These are phyloP conservation scores for Danio kyathit DNA, from an alignment of 2,797 vertebrate species.

Conservation along the genomic window DNA sequence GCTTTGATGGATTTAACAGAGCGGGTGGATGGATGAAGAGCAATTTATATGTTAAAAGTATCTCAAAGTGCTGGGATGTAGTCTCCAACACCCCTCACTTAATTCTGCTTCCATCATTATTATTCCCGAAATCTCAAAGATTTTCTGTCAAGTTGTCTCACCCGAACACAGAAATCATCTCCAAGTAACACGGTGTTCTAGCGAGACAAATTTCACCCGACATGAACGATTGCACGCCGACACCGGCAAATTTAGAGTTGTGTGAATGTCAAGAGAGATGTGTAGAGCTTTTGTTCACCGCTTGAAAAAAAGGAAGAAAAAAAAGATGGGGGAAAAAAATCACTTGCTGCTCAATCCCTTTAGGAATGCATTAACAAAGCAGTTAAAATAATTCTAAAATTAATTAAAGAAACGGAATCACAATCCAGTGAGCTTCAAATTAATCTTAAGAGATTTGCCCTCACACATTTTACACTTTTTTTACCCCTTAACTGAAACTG, in stretches of 20 bases:
- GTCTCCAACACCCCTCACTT: conserved; percentile 68
- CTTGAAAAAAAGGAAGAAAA: conserved; percentile 47
- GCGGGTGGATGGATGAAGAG: conserved; percentile 65
- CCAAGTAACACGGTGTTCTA: conserved; percentile 74
- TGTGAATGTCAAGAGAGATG: conserved; percentile 79
- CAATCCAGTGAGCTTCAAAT: conserved; percentile 84
- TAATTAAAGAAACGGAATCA: conserved; percentile 83
- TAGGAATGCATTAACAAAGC: conserved; percentile 83
- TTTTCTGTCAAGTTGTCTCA: conserved; percentile 74
- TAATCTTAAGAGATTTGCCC: conserved; percentile 83
- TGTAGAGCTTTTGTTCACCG: conserved; percentile 79
- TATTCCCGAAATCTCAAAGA: conserved; percentile 74
- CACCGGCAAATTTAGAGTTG: conserved; percentile 74
- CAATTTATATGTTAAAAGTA: conserved; percentile 74
- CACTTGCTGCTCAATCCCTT: conserved; percentile 79
- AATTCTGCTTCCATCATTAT: conserved; percentile 72
- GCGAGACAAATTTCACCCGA: conserved; percentile 73
- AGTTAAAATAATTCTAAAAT: conserved; percentile 80
- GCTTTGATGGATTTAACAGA: conserved; percentile 72
- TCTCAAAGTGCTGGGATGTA: conserved; percentile 64
- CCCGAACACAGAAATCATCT: conserved; percentile 72
- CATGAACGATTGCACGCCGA: conserved; percentile 72
- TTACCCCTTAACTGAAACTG: conserved; percentile 34
- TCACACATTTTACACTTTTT: conserved; percentile 67
- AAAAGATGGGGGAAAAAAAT: conserved; percentile 12